A percentile compares a stretch with the other conserved stretches of the same genome.
phyloP scores from a whole-genome alignment of 1,140 invertebrate genomes.

The Thaumatotibia leucotreta region DNA sequence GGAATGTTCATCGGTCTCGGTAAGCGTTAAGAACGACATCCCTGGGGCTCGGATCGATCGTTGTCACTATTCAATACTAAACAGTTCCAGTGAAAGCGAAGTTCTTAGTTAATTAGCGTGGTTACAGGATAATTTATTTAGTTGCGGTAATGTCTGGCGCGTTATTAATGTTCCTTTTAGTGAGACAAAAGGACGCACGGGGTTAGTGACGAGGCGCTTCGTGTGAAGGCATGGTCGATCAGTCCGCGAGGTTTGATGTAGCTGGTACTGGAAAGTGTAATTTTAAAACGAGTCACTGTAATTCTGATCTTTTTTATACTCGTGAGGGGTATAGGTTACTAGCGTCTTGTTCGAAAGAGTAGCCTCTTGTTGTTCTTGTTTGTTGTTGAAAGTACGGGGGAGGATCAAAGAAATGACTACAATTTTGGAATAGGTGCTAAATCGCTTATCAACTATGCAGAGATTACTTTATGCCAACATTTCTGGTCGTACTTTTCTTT shows the following conservation, averaged over 20 bases:
- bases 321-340: too few relatives aligned
- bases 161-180: constrained; percentile 55
- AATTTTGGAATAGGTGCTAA: too few relatives aligned
- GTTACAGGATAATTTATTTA: constrained; percentile 64
- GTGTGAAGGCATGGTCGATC: not conserved
- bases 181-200: constrained; percentile 43
- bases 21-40: not conserved
- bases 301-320: too few relatives aligned
- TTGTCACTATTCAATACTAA: constrained; percentile 33
- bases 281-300: not conserved
- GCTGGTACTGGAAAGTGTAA: not conserved
- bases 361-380: too few relatives aligned
- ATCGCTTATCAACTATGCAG: too few relatives aligned
- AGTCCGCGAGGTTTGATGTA: not conserved
- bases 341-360: too few relatives aligned
- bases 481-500: too few relatives aligned
- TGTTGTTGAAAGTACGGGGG: too few relatives aligned
- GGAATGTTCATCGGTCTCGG: not conserved
- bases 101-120: constrained; percentile 53
- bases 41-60: constrained; percentile 28
- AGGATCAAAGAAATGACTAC: too few relatives aligned
- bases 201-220: not conserved
- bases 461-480: too few relatives aligned
- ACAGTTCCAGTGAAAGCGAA: constrained; percentile 38
- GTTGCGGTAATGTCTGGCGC: constrained; percentile 53